Conservation (phyloP, 2,888 invertebrate species). For the Phytoseiulus persimilis region DNA sequence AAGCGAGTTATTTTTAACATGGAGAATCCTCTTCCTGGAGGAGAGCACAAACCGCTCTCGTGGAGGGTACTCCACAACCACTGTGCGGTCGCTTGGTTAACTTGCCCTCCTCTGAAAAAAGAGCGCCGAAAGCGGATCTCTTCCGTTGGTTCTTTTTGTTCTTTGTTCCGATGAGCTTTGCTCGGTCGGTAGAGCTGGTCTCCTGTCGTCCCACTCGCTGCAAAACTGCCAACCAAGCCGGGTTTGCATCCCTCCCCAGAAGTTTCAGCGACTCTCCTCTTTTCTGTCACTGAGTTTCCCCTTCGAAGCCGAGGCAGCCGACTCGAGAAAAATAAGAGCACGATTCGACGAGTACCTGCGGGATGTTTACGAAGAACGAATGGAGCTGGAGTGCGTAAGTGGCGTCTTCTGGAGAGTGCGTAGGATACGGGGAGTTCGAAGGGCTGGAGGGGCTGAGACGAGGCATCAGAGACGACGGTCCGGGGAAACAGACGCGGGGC, state of each 20-base stretch:
- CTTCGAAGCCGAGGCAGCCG: neutral
- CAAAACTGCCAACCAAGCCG: neutral
- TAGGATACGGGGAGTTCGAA: neutral
- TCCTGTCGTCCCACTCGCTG: no score
- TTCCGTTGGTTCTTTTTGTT: no score
- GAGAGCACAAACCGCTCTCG: neutral
- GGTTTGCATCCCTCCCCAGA: neutral
- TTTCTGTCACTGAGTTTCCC: neutral
- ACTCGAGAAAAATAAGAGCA: neutral
- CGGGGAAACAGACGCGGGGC: neutral
- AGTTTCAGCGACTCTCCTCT: neutral
- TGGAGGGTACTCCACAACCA: neutral
- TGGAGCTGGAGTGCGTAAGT: neutral
- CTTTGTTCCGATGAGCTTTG: no score
- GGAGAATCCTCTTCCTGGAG: neutral
- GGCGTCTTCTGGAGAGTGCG: neutral
- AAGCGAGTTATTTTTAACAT: neutral
- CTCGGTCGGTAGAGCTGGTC: no score
- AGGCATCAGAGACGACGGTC: neutral
- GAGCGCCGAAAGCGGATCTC: no score
- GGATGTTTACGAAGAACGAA: neutral
- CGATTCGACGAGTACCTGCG: neutral
- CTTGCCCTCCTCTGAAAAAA: no score
- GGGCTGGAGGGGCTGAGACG: neutral
- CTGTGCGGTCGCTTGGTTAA: neutral